Evolutionary conservation across 2,888 invertebrate species (phyloP).

Genomic region (Halictus ligatus): DNA sequence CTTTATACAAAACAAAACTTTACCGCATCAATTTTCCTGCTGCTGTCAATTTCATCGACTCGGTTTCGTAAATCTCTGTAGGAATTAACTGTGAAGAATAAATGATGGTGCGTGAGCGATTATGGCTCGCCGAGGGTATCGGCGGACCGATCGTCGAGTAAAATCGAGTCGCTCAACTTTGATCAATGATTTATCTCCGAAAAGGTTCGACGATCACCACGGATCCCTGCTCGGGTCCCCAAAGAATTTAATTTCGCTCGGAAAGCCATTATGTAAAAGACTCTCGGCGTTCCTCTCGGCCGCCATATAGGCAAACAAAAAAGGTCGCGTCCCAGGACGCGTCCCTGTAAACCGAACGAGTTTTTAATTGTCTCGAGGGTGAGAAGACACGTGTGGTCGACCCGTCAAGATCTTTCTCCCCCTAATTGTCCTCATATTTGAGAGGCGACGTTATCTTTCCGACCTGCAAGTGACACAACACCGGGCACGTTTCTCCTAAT

Average conservation of each 20-base stretch:
- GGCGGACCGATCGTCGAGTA: neutral
- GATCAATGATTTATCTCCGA: neutral
- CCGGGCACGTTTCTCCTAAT: constrained; percentile 57
- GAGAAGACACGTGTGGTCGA: constrained; percentile 60
- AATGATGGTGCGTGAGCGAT: neutral
- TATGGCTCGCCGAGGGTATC: neutral
- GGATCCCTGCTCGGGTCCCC: constrained; percentile 10
- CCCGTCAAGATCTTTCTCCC: constrained; percentile 49
- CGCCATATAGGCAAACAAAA: constrained; percentile 37
- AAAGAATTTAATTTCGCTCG: constrained; percentile 54
- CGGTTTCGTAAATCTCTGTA: neutral
- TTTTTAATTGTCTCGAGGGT: constrained; percentile 63
- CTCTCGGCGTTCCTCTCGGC: constrained; percentile 20
- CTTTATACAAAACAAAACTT: neutral
- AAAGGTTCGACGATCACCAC: constrained; percentile 15
- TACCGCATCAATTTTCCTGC: neutral
- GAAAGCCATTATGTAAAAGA: constrained; percentile 60
- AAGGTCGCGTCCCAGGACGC: constrained; percentile 30
- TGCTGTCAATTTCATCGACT: neutral
- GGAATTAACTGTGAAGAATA: neutral
- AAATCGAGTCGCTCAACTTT: neutral
- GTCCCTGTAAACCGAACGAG: constrained; percentile 54
- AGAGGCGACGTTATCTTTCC: constrained; percentile 55
- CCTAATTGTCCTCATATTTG: constrained; percentile 59
- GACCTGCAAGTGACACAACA: constrained; percentile 36